phyloP scores from a whole-genome alignment of 2,888 invertebrate species.

The Halictus quadricinctus region DNA sequence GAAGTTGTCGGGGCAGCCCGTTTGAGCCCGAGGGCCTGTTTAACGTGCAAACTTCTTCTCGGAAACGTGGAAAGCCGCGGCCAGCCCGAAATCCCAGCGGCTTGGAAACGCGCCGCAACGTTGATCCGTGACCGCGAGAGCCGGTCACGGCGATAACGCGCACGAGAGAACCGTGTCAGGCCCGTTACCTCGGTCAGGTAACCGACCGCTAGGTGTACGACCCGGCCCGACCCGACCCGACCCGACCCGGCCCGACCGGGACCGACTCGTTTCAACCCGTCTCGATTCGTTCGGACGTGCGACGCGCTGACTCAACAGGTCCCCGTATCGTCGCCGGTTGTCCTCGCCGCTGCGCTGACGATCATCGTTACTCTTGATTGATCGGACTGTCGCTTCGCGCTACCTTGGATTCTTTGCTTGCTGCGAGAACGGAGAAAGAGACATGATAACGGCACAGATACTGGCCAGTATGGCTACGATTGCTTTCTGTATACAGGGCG shows the following conservation, averaged over 20 bases:
- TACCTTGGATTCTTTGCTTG: not conserved
- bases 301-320: conserved; percentile 49
- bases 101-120: conserved; percentile 45
- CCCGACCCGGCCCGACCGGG: not conserved
- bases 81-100: conserved; percentile 59
- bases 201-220: not conserved
- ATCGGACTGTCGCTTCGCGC: not conserved
- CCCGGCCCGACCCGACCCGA: not conserved
- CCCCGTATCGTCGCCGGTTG: not conserved
- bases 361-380: conserved; percentile 24
- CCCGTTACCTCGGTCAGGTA: conserved; percentile 11
- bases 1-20: conserved; percentile 80
- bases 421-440: not conserved
- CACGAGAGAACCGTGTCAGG: conserved; percentile 11
- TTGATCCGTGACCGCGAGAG: conserved; percentile 2
- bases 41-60: conserved; percentile 77
- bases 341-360: conserved; percentile 2
- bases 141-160: conserved; percentile 21
- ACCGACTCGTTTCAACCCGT: not conserved
- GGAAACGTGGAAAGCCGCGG: conserved; percentile 78
- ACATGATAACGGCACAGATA: not conserved
- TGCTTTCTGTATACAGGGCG: not conserved
- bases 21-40: conserved; percentile 76
- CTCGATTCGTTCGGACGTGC: not conserved
- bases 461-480: not conserved